These are phyloP conservation scores for Darevskia nairensis DNA, from an alignment of 2,797 vertebrate genomes.

Conservation along the genomic window DNA sequence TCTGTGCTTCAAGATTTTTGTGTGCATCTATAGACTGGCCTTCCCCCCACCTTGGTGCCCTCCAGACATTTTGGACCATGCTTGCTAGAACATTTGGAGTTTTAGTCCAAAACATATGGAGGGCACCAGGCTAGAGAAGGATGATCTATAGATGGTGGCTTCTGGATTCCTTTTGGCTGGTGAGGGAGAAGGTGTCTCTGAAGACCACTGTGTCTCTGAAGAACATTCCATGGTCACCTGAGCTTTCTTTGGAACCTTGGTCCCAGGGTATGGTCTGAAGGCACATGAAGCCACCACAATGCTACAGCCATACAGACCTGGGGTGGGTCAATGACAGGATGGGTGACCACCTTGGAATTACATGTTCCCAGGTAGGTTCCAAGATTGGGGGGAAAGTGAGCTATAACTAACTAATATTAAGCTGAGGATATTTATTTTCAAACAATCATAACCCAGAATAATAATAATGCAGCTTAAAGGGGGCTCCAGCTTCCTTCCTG, in stretches of 20 bases:
- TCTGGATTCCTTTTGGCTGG: background rate
- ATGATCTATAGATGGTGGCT: background rate
- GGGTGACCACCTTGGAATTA: too few relatives aligned
- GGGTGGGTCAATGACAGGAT: too few relatives aligned
- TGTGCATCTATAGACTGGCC: background rate
- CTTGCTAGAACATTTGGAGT: background rate
- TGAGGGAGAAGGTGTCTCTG: background rate
- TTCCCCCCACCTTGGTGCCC: too few relatives aligned
- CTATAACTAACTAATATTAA: background rate
- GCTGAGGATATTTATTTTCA: background rate
- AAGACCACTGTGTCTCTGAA: too few relatives aligned
- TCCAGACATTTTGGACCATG: background rate
- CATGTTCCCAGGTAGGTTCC: too few relatives aligned
- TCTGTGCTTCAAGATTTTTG: background rate
- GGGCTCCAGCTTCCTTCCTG: slow-evolving; percentile 5
- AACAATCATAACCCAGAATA: background rate
- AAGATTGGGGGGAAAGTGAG: too few relatives aligned
- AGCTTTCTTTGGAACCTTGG: background rate
- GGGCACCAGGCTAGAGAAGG: too few relatives aligned
- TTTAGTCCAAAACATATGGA: too few relatives aligned
- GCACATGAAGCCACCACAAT: too few relatives aligned
- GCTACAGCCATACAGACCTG: too few relatives aligned
- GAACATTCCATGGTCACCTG: background rate
- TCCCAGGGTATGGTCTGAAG: too few relatives aligned
- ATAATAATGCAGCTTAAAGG: background rate